Base-by-base conservation (phyloP, 2,797 vertebrate genomes). In the Psittacula echo region DNA sequence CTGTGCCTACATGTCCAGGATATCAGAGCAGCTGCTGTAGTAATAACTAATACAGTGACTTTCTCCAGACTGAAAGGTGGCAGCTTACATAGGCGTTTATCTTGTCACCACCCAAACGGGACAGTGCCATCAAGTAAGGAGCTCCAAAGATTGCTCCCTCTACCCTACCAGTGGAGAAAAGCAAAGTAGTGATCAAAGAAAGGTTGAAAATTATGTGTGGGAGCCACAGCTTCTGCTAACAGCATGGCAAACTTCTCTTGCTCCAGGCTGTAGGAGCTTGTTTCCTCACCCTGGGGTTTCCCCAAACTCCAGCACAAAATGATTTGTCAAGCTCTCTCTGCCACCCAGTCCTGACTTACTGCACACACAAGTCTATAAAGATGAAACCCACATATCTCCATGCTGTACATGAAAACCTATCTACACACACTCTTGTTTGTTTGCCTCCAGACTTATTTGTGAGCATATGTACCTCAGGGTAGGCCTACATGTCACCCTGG, bases 331-430 rank as follows among this genome's bases (percentile, higher is more conserved):
- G 73, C 19, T 73, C 45, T 79, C 23, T 17, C 13, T 41, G 20
- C 3, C 2, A 2, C 4, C 12, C 6, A 18, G 20, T 37, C 8
- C 13, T 3, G 9, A 37, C 7, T 72, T 61, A 65, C 5, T 37
- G 24, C 24, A 58, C 50, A 29, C 1, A 2, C 6, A n/a, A 34
- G 34, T 48, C 41, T 73, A 10, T 39, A 58, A 45, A 26, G 32
- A 13, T 9, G 24, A 68, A 87, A 56, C 41, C 30, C 34, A 7
- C 39, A 34, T 56, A 60, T 21, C n/a, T 80, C 32, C n/a, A 66
- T 0, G 0, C 13, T 58, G 32, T 7, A 1, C 14, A 16, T 51
- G 32, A 90, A 80, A 86, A 14, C 11, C 32, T 54, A 26, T 14
- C 50, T 75, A 24, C 10, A 37, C 30, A 56, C 2, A 9, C 32